Evolutionary conservation across 2,113 vertebrate species (phyloP).

Genomic region (Ginglymostoma cirratum): DNA sequence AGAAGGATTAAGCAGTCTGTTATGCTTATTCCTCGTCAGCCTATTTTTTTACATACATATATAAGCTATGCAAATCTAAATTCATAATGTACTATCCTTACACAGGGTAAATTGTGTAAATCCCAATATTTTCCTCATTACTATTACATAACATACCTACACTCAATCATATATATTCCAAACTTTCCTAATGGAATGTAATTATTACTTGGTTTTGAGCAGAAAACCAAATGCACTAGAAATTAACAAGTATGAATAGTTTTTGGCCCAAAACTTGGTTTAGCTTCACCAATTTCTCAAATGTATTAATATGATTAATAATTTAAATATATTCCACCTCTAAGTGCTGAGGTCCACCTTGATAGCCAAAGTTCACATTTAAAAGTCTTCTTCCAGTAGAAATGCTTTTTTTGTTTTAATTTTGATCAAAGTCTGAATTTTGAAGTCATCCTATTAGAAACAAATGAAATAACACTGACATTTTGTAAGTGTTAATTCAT

Average conservation of each 20-base stretch:
- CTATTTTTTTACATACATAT: background rate
- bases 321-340: background rate
- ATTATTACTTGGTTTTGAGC: background rate
- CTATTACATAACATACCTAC: background rate
- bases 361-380: background rate
- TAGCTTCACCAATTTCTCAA: background rate
- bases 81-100: background rate
- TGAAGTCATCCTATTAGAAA: background rate
- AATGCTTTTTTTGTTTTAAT: background rate
- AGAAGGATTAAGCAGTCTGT: background rate
- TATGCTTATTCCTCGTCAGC: background rate
- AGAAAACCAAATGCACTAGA: background rate
- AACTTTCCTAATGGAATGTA: background rate
- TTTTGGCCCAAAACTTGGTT: background rate
- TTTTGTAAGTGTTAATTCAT: background rate
- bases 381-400: background rate
- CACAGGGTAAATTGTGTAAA: background rate
- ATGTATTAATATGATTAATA: background rate
- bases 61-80: background rate
- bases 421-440: background rate
- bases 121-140: background rate
- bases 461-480: background rate
- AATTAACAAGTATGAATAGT: background rate
- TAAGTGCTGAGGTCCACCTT: background rate
- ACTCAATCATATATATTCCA: background rate